phyloP scores from a whole-genome alignment of 2,113 vertebrate species.

The Climacteris rufus region DNA sequence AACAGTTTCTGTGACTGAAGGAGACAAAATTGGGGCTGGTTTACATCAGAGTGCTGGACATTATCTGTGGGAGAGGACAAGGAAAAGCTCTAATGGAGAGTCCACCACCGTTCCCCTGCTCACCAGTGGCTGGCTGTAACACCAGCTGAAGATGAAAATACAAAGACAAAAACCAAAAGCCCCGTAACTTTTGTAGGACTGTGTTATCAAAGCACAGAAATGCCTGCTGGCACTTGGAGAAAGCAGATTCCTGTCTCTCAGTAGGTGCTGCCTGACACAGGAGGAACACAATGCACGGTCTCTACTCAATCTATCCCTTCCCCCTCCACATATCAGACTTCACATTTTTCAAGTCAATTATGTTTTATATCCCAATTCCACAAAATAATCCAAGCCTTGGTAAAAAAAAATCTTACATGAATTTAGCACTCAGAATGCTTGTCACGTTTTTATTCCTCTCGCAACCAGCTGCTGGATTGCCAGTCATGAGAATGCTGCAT shows the following conservation, averaged over 20 bases:
- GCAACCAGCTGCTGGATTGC: background rate
- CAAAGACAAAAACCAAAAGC: background rate
- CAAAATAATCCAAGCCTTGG: background rate
- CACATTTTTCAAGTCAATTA: background rate
- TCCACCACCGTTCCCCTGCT: rapidly evolving
- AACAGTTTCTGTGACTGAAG: background rate
- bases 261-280: background rate
- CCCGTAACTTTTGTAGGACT: background rate
- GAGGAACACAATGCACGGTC: background rate
- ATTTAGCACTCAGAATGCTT: background rate
- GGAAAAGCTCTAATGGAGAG: background rate
- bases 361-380: background rate
- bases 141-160: background rate
- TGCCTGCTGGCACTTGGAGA: background rate
- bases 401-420: background rate
- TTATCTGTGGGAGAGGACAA: background rate
- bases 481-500: rapidly evolving
- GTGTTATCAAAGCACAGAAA: background rate
- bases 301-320: background rate
- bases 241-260: background rate
- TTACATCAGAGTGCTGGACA: background rate
- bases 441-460: background rate
- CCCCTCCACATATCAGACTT: background rate
- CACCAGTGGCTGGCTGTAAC: rapidly evolving
- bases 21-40: background rate